These are phyloP conservation scores for Agrotis exclamationis DNA, from an alignment of 2,888 invertebrate genomes.

Conservation along the genomic window DNA sequence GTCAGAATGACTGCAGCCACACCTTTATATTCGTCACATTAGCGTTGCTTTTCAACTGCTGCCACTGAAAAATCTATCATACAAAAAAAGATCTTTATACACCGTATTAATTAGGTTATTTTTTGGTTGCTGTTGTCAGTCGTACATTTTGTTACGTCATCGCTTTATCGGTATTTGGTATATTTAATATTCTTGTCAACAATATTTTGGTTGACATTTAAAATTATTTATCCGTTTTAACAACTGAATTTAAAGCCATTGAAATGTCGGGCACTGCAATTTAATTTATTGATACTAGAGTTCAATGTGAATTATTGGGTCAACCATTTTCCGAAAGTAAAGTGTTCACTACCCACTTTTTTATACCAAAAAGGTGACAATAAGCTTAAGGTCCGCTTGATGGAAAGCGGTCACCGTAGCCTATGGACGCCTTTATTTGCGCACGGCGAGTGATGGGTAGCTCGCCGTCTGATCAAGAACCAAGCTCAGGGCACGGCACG, in stretches of 20 bases:
- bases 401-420: no score
- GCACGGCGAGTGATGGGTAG: no score
- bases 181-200: slow-evolving; percentile 27
- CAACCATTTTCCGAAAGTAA: not conserved
- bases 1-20: no score
- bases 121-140: not conserved
- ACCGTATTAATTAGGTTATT: not conserved
- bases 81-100: no score
- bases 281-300: slow-evolving; percentile 21
- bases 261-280: not conserved
- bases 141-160: not conserved
- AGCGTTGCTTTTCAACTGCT: no score
- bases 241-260: slow-evolving; percentile 27
- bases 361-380: no score
- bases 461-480: no score
- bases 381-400: no score
- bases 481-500: no score
- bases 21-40: no score
- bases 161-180: not conserved
- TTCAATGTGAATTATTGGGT: not conserved
- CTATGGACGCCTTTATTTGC: no score
- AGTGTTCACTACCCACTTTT: not conserved
- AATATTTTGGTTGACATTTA: not conserved
- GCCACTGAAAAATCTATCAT: not conserved
- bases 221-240: slow-evolving; percentile 28